Base-by-base conservation (phyloP, 2,113 vertebrate species). In the Triplophysa tibetana region DNA sequence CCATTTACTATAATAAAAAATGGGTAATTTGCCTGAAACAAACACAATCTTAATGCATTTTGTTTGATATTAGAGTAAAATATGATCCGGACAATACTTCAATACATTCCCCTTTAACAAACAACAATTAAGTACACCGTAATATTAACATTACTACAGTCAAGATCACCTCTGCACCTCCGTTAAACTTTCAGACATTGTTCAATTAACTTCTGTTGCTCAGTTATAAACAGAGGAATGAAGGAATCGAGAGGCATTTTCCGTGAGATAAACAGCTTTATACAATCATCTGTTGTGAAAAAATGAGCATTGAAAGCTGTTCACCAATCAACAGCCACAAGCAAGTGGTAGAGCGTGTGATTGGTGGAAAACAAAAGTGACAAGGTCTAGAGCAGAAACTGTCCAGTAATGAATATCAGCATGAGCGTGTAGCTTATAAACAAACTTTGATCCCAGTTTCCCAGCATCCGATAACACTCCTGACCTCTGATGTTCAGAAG, bases 221-320 rank as follows among this genome's bases (percentile, higher is more conserved):
- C 50, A 54, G 5, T 17, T 17, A 19, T 54, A 16, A 56, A 19
- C 52, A 19, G n/a, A 58, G 54, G 17, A 77, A 77, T 54, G 2
- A 77, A 38, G 38, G 19, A 65, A 11, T 13, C 60, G 0, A n/a
- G 61, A 77, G 45, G 26, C 62, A 33, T 16, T 50, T 76, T 77
- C 45, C 5, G 75, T 77, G 62, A 64, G 62, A 77, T 64, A 66
- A 77, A 77, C 62, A 69, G 48, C 78, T 74, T 79, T 58, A 79
- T 69, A 78, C 79, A 81, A 79, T 81, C 74, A 65, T 82, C 26
- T 29, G 54, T 38, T 33, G 77, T 50, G 41, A 65, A 68, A 65
- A 75, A 10, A 58, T 17, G 19, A 67, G 63, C 70, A 45, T 52
- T 43, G 48, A 56, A 43, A 68, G 13, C 48, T 41, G 26, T 54